A percentile compares a stretch with the other conserved stretches of the same genome.
Conservation (phyloP, 2,113 vertebrate species). For the Cephalophus harveyi region DNA sequence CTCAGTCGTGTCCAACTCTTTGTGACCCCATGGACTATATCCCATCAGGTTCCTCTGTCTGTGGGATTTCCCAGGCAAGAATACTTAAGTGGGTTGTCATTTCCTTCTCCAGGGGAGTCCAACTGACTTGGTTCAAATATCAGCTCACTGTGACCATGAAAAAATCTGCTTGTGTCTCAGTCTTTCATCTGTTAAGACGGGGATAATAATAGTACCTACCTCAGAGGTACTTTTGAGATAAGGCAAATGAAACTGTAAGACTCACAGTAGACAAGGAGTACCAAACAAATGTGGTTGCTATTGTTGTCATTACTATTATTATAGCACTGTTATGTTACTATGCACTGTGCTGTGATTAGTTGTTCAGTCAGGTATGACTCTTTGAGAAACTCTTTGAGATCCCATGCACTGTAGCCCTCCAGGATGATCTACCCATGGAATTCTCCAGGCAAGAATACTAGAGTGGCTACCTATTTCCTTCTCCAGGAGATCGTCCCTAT, state of each 20-base stretch:
- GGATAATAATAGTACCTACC: neutral
- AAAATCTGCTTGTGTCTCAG: neutral
- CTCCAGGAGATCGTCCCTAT: neutral
- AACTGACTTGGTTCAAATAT: neutral
- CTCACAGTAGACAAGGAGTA: neutral
- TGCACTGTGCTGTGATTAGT: neutral
- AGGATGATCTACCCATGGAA: neutral
- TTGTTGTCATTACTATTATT: neutral
- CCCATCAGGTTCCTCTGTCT: neutral
- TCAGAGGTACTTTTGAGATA: neutral
- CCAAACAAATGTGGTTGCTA: neutral
- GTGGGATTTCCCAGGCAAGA: neutral
- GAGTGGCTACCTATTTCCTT: neutral
- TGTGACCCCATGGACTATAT: neutral
- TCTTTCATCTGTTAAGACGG: neutral
- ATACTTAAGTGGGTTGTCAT: neutral
- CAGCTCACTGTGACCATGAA: neutral
- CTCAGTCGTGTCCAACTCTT: neutral
- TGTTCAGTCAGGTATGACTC: neutral
- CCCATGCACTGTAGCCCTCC: neutral
- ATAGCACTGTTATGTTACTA: neutral
- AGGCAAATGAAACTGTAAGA: neutral
- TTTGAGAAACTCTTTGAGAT: fast-evolving
- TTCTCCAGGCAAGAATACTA: neutral
- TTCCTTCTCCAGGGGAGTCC: neutral